Evolutionary conservation across 1,140 invertebrate species (phyloP).

Genomic region (Mya arenaria): DNA sequence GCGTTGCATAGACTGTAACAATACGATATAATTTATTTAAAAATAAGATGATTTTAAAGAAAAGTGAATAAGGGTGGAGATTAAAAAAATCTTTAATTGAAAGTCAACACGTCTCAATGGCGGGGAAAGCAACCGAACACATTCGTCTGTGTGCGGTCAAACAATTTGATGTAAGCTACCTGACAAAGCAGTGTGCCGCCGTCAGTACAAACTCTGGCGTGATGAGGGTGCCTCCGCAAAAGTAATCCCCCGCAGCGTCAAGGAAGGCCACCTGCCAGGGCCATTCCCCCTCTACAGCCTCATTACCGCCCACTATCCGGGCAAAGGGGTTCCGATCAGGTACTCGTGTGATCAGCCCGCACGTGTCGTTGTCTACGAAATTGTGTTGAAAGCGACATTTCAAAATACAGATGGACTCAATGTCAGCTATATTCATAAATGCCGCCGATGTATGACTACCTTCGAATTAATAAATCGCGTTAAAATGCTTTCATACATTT

Average conservation of each 20-base stretch:
- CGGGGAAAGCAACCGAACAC: too few species aligned
- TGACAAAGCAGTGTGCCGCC: constrained; percentile 87
- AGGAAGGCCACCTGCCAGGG: constrained; percentile 48
- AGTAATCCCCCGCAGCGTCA: background rate
- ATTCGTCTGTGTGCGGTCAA: too few species aligned
- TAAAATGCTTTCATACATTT: background rate
- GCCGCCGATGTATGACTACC: background rate
- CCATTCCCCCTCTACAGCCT: constrained; percentile 43
- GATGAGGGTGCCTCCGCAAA: constrained; percentile 89
- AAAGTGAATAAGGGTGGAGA: too few species aligned
- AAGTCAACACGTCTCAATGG: too few species aligned
- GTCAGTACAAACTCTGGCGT: constrained; percentile 87
- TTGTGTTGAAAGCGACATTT: background rate
- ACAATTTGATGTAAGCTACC: too few species aligned
- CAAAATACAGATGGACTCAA: background rate
- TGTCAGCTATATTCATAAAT: background rate
- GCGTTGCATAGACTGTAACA: too few species aligned
- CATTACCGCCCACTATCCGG: constrained; percentile 32
- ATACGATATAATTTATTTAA: too few species aligned
- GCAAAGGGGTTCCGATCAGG: background rate
- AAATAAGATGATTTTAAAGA: too few species aligned
- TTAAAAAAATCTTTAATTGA: too few species aligned
- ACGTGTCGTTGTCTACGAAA: background rate
- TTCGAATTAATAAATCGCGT: background rate
- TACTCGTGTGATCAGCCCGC: constrained; percentile 22